Evolutionary conservation across 1,140 invertebrate species (phyloP).

Genomic region (Microplitis mediator): DNA sequence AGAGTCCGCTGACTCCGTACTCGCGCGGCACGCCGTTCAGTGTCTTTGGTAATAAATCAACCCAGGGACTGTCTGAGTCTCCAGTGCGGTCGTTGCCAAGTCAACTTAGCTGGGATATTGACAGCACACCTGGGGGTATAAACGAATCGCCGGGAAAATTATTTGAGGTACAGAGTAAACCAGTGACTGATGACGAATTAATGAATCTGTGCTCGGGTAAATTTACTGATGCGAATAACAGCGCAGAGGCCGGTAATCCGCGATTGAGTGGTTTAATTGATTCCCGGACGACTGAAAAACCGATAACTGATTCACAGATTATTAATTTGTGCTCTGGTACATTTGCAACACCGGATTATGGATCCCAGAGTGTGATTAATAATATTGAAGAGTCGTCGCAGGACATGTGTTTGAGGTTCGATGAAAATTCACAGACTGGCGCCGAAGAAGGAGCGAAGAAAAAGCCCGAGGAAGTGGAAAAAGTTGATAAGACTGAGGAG

Average conservation of each 20-base stretch:
- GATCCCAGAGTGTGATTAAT: constrained; percentile 29
- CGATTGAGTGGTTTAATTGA: constrained; percentile 20
- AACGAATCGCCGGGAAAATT: constrained; percentile 50
- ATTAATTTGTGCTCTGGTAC: constrained; percentile 45
- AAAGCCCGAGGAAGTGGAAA: constrained; percentile 29
- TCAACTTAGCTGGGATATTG: background rate
- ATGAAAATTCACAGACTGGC: constrained; percentile 37
- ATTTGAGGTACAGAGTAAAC: constrained; percentile 44
- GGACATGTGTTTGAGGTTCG: constrained; percentile 36
- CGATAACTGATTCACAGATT: constrained; percentile 43
- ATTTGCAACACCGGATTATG: constrained; percentile 36
- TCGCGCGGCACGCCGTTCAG: background rate
- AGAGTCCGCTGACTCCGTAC: constrained; percentile 2
- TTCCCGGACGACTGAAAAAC: background rate
- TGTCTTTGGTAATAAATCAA: background rate
- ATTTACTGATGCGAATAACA: constrained; percentile 56
- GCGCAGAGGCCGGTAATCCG: constrained; percentile 47
- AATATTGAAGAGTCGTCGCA: constrained; percentile 39
- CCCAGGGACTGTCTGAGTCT: background rate
- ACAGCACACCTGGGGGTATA: constrained; percentile 33
- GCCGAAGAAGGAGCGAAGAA: constrained; percentile 31
- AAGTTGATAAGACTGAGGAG: background rate
- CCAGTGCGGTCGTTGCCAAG: background rate
- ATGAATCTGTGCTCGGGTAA: constrained; percentile 63
- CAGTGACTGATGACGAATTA: constrained; percentile 61